Evolutionary conservation across 2,888 invertebrate species (phyloP).

Genomic region (Esperia sulphurella): DNA sequence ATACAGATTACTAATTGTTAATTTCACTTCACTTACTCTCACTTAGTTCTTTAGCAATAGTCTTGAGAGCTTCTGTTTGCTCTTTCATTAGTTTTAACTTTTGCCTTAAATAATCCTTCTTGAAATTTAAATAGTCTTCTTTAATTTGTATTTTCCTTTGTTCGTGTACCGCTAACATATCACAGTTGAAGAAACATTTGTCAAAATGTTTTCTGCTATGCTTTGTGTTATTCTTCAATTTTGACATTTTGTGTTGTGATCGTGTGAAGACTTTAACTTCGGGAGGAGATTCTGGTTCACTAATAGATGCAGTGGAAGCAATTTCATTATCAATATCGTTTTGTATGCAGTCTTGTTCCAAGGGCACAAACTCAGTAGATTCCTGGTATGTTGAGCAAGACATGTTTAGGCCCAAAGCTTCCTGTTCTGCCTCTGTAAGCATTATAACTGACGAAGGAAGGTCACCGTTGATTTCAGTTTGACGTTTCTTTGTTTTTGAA

Average conservation of each 20-base stretch:
- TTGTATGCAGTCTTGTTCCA: constrained; percentile 33
- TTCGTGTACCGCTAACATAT: constrained; percentile 53
- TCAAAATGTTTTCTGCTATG: constrained; percentile 32
- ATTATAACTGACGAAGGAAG: constrained; percentile 35
- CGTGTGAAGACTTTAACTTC: constrained; percentile 48
- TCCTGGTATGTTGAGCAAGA: constrained; percentile 39
- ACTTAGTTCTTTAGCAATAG: constrained; percentile 54
- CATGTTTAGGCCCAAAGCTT: constrained; percentile 51
- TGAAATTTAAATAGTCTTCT: constrained; percentile 64
- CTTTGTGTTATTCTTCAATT: constrained; percentile 24
- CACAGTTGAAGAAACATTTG: constrained; percentile 57
- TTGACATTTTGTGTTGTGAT: constrained; percentile 23
- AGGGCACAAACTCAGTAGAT: constrained; percentile 42
- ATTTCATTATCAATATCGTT: constrained; percentile 35
- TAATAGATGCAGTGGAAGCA: constrained; percentile 36
- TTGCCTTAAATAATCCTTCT: constrained; percentile 63
- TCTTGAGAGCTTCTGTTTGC: constrained; percentile 65
- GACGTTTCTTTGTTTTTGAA: constrained; percentile 52
- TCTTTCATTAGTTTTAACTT: constrained; percentile 59
- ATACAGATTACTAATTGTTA: background rate
- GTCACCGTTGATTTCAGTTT: constrained; percentile 39
- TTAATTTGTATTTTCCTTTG: constrained; percentile 57
- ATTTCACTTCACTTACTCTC: constrained; percentile 1
- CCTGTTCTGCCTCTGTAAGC: constrained; percentile 48
- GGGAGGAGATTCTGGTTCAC: constrained; percentile 46